These are phyloP conservation scores for Chelonus insularis DNA, from an alignment of 1,140 invertebrate species.

Conservation along the genomic window DNA sequence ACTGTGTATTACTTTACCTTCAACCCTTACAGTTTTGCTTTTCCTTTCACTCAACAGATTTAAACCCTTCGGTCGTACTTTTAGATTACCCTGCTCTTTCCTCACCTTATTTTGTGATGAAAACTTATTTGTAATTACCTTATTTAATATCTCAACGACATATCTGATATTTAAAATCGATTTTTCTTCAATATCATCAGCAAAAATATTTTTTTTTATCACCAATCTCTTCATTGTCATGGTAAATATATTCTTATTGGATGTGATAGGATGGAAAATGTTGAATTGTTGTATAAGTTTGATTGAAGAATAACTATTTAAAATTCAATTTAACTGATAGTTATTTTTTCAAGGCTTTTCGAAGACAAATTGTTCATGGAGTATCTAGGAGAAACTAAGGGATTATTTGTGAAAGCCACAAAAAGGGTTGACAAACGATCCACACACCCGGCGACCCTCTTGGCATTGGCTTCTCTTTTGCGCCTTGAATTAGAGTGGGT, in stretches of 20 bases:
- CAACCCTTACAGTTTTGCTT: not conserved
- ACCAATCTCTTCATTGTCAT: no score
- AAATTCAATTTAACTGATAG: not conserved
- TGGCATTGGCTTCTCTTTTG: not conserved
- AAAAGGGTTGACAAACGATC: constrained; percentile 8
- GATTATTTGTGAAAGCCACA: constrained; percentile 7
- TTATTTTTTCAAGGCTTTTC: not conserved
- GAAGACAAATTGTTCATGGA: not conserved
- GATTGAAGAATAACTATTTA: not conserved
- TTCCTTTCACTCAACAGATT: not conserved
- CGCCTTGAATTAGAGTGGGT: not conserved
- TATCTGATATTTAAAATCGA: no score
- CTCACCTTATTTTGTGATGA: no score
- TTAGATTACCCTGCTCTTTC: no score
- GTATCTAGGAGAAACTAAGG: constrained; percentile 3
- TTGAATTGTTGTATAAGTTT: not conserved
- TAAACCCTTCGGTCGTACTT: not conserved
- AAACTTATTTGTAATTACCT: no score
- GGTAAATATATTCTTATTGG: no score
- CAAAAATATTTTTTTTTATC: no score
- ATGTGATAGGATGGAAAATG: not conserved
- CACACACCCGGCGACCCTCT: not conserved
- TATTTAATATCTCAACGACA: no score
- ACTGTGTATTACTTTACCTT: not conserved
- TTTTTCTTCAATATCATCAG: no score